phyloP scores from a whole-genome alignment of 2,113 vertebrate genomes.

The Henicopernis longicauda region DNA sequence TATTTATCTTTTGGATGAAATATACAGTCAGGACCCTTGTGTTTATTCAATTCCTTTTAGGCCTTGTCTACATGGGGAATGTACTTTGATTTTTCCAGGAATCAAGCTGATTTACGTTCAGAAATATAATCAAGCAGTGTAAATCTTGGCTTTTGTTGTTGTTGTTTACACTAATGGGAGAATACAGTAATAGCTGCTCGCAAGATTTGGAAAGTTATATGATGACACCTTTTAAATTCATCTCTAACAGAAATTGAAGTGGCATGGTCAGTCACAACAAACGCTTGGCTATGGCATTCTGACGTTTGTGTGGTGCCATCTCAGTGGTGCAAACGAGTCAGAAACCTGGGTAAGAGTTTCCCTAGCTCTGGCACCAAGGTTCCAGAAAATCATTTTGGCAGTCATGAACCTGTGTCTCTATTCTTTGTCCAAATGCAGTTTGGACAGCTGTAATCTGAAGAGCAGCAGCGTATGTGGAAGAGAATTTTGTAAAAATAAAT shows the following conservation, averaged over 20 bases:
- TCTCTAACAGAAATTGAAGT: neutral
- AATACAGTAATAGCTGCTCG: neutral
- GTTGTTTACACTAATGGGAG: neutral
- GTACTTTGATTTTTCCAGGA: constrained; percentile 19
- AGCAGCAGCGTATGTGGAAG: neutral
- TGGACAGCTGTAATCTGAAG: neutral
- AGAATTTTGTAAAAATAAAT: neutral
- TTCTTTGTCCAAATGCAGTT: constrained; percentile 4
- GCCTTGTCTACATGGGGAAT: neutral
- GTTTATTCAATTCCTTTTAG: constrained; percentile 23
- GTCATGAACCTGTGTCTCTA: neutral
- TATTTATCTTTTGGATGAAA: constrained; percentile 33
- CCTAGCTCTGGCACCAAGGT: neutral
- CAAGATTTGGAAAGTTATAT: neutral
- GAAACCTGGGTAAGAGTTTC: constrained; percentile 4
- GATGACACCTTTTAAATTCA: neutral
- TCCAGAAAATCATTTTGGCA: constrained; percentile 15
- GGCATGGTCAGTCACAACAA: neutral
- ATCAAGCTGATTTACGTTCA: neutral
- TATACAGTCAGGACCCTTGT: neutral
- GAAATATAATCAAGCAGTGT: neutral
- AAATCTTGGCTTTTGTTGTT: neutral
- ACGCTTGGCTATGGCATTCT: neutral
- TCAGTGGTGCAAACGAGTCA: neutral
- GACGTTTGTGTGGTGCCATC: neutral